phyloP scores from a whole-genome alignment of 2,797 vertebrate species.

The Clamator glandarius region DNA sequence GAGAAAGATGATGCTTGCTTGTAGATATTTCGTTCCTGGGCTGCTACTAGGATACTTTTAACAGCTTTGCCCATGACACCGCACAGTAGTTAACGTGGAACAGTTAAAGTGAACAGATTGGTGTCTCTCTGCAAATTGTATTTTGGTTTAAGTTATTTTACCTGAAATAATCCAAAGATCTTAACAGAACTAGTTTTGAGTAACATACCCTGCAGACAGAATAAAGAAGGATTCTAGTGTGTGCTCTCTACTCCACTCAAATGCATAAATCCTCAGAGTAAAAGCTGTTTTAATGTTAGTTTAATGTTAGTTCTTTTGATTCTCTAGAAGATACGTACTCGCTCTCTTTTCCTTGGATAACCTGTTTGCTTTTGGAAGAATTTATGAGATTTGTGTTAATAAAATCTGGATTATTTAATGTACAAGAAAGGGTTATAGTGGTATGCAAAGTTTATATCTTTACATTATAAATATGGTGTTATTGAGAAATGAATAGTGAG shows the following conservation, averaged over 20 bases:
- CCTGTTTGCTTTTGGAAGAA: neutral
- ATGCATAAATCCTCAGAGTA: neutral
- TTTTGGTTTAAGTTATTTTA: neutral
- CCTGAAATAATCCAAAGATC: neutral
- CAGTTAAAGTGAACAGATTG: neutral
- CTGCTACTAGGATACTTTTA: neutral
- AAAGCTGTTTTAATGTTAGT: neutral
- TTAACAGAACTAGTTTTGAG: neutral
- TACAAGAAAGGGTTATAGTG: neutral
- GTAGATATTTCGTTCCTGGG: neutral
- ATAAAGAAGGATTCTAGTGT: neutral
- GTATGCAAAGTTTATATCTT: neutral
- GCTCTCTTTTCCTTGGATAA: neutral
- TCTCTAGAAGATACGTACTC: neutral
- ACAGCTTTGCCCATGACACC: neutral
- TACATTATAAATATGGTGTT: neutral
- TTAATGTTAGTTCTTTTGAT: neutral
- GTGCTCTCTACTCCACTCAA: neutral
- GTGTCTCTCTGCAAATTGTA: neutral
- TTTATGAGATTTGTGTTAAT: neutral
- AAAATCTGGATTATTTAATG: neutral
- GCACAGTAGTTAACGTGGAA: neutral
- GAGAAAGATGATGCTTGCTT: neutral
- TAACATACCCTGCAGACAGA: neutral
- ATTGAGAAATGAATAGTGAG: neutral